Percentiles rank a stretch among this genome's conserved stretches.
phyloP scores from a whole-genome alignment of 2,797 vertebrate genomes.

The Hirundo rustica region DNA sequence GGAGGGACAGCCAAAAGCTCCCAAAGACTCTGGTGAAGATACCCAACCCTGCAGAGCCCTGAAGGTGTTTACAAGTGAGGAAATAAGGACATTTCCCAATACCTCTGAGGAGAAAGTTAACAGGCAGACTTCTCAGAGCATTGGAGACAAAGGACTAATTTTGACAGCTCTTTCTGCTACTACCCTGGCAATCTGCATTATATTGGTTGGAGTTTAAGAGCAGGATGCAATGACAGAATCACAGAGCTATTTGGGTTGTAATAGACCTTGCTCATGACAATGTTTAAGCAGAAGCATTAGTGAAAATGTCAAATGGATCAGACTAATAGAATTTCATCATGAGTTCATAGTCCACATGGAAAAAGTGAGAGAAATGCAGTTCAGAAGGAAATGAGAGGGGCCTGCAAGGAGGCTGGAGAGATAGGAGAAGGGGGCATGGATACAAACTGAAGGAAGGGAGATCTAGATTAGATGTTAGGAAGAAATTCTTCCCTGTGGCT shows the following conservation, averaged over 20 bases:
- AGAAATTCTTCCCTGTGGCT: not conserved
- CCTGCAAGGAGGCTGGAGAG: not conserved
- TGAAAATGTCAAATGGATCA: not conserved
- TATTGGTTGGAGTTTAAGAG: not conserved
- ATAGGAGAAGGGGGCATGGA: not conserved
- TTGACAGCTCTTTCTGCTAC: not conserved
- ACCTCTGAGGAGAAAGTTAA: not conserved
- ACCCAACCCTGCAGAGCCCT: not conserved
- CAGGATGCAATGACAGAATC: not conserved
- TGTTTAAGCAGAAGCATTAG: not conserved
- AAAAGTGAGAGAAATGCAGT: not conserved
- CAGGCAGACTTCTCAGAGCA: not conserved
- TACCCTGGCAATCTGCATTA: not conserved
- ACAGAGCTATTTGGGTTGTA: not conserved
- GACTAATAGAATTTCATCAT: not conserved
- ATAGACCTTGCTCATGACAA: not conserved
- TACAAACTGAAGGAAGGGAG: not conserved
- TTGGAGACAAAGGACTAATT: not conserved
- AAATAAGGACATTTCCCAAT: not conserved
- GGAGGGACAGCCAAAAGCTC: conserved; percentile 21
- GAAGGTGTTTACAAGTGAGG: not conserved
- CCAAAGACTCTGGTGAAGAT: not conserved
- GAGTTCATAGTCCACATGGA: not conserved
- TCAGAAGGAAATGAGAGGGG: not conserved
- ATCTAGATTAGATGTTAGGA: not conserved